Conservation (phyloP, 2,888 invertebrate species). For the Pyrocoelia pectoralis region DNA sequence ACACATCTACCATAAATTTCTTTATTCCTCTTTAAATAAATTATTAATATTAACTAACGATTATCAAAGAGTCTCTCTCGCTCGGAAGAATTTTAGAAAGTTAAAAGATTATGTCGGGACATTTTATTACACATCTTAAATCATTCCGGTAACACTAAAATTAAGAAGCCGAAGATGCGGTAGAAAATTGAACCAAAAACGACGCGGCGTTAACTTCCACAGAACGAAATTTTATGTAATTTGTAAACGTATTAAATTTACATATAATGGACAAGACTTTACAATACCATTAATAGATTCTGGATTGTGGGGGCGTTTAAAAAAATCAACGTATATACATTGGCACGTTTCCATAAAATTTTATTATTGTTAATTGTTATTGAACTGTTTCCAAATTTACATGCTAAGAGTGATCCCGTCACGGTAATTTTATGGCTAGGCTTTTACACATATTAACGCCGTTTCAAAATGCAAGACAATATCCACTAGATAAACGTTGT, state of each 20-base stretch:
- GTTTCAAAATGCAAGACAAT: too few species aligned
- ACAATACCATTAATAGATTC: constrained; percentile 7
- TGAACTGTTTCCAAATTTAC: background rate
- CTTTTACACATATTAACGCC: too few species aligned
- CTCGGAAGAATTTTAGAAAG: constrained; percentile 16
- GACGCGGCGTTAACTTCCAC: background rate
- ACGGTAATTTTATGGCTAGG: too few species aligned
- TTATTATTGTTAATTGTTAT: too few species aligned
- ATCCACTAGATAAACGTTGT: too few species aligned
- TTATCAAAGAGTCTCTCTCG: too few species aligned
- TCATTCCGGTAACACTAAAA: background rate
- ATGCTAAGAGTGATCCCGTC: too few species aligned
- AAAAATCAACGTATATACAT: background rate
- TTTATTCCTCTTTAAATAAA: constrained; percentile 13
- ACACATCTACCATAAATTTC: constrained; percentile 25
- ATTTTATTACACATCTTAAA: constrained; percentile 8
- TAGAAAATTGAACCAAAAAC: too few species aligned
- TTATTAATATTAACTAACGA: too few species aligned
- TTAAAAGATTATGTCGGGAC: too few species aligned
- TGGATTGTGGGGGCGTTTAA: constrained; percentile 12
- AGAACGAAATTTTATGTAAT: constrained; percentile 6
- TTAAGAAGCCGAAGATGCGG: too few species aligned
- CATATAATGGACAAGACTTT: constrained; percentile 5
- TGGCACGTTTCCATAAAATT: constrained; percentile 1
- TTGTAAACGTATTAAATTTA: constrained; percentile 9